A percentile compares a stretch with the other conserved stretches of the same genome.
Evolutionary conservation across 23 tunicate species (phyloP).

Genomic region (Phallusia fumigata): DNA sequence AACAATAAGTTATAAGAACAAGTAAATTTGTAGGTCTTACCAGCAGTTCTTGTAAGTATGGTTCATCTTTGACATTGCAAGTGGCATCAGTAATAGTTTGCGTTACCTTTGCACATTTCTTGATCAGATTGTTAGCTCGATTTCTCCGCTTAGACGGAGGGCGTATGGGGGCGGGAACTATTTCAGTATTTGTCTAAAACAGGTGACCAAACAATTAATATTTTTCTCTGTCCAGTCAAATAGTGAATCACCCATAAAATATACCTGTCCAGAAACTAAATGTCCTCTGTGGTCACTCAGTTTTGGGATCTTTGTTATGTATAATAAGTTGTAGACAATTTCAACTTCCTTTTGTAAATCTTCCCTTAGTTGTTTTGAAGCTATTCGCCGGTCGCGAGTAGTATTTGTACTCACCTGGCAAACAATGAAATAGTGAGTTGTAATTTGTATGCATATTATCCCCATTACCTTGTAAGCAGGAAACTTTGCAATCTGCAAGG

Average conservation of each 20-base stretch:
- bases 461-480: not conserved
- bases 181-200: not conserved
- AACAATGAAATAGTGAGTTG: too few species aligned
- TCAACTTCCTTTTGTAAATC: not conserved
- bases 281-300: not conserved
- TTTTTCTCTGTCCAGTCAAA: not conserved
- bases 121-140: not conserved
- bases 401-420: not conserved
- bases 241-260: not conserved
- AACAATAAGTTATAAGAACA: not conserved
- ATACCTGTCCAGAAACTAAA: not conserved
- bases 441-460: too few species aligned
- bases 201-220: not conserved
- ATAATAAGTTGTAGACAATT: not conserved
- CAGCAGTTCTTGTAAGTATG: not conserved
- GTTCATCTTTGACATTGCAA: conserved; percentile 5
- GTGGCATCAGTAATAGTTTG: not conserved
- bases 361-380: not conserved
- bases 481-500: conserved; percentile 11
- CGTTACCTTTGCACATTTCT: not conserved
- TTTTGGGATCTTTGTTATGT: not conserved
- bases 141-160: not conserved
- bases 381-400: not conserved
- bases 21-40: not conserved
- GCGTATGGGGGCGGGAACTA: not conserved